These are phyloP conservation scores for Tupaia tana DNA, from an alignment of 2,113 vertebrate species.

Conservation along the genomic window DNA sequence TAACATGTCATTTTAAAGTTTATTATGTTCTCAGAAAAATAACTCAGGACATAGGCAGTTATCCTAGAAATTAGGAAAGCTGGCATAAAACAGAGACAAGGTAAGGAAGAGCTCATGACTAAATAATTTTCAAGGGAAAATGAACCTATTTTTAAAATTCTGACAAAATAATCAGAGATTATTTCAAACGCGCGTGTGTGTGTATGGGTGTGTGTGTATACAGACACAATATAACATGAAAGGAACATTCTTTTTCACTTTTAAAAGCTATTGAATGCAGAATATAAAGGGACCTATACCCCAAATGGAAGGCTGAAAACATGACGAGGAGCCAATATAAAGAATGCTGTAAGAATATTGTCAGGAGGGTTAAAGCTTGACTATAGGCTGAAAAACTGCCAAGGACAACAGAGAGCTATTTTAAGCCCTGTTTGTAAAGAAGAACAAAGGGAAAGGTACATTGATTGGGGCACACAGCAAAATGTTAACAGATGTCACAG, in stretches of 20 bases:
- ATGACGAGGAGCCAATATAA: conserved; percentile 36
- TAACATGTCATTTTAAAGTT: not conserved
- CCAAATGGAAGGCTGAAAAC: conserved; percentile 54
- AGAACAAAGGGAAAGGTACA: conserved; percentile 76
- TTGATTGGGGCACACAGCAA: conserved; percentile 72
- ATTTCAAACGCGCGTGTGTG: not conserved
- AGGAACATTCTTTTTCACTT: conserved; percentile 35
- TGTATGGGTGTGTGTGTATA: no score
- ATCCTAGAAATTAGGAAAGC: conserved; percentile 30
- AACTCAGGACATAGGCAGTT: conserved; percentile 39
- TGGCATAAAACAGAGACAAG: conserved; percentile 52
- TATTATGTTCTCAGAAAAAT: conserved; percentile 1
- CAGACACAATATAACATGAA: conserved; percentile 33
- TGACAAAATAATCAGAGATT: conserved; percentile 73
- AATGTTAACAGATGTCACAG: conserved; percentile 78
- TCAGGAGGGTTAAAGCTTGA: conserved; percentile 54
- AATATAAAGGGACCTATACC: conserved; percentile 45
- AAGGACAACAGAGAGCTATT: conserved; percentile 77
- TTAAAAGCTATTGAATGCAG: conserved; percentile 49
- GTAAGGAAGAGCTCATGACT: not conserved
- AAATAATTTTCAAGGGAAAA: conserved; percentile 57
- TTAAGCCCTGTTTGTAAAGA: conserved; percentile 77
- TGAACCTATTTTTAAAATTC: conserved; percentile 47
- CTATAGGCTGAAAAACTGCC: conserved; percentile 69
- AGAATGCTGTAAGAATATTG: conserved; percentile 58